Evolutionary conservation across 2,797 vertebrate genomes (phyloP), one percentile per base, ranked within the genome.

Genomic region (Anolis apletophallus): DNA sequence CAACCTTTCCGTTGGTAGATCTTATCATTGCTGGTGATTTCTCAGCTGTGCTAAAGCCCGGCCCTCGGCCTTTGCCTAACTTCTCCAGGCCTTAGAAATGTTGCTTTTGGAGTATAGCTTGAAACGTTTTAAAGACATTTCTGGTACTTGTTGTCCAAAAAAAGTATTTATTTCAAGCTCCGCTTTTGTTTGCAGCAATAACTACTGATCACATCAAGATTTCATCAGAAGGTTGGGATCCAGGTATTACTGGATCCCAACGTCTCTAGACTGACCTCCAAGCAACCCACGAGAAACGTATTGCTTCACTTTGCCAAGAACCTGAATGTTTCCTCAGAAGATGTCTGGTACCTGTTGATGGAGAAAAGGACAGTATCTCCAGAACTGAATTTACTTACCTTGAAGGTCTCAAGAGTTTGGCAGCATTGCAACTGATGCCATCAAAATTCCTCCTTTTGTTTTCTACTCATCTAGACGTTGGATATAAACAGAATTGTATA

Each of bases 391-490:
- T 0, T 69, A 67, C 26, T 50, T 77, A 36, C 3, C 29, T n/a
- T 3, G 29, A 36, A 29, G 21, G 72, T 21, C 1, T 16, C 74
- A 87, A 57, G 81, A 54, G 23, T 19, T 82, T 52, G 2, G 64
- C 50, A 46, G 55, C 29, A 0, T 69, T 32, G 14, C 29, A 52
- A 5, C 10, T 55, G 36, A 6, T 55, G 0, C 50, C 87, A 52
- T 76, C 67, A 73, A n/a, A n/a, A 68, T 86, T 81, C 69, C 59
- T 91, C 2, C 17, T 84, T 23, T 40, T 29, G 29, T 13, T 75
- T 77, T 71, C 64, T 3, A 29, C 16, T 19, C 32, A 0, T 34
- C 52, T 55, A 55, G 34, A 52, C 71, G 57, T n/a, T 76, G 6
- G n/a, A 40, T 8, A 1, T 0, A 1, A 9, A 71, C 6, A 59